A percentile compares a stretch with the other conserved stretches of the same genome.
These are phyloP conservation scores for Pachyramphus minor DNA, from an alignment of 2,113 vertebrate species.

Conservation along the genomic window DNA sequence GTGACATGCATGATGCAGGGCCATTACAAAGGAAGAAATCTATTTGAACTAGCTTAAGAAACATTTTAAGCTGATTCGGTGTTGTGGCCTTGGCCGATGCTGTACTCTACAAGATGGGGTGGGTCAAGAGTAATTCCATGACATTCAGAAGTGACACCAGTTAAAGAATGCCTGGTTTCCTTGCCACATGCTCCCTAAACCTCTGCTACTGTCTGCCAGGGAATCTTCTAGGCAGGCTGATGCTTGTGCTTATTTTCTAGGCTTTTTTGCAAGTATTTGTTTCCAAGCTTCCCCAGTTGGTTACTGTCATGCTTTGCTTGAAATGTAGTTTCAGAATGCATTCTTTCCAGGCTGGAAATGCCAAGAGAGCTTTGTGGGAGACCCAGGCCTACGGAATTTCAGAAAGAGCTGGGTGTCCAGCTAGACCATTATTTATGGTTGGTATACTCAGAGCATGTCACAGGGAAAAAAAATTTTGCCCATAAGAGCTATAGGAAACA, in stretches of 20 bases:
- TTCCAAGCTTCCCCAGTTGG: background rate
- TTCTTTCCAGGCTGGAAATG: background rate
- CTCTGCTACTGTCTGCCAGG: background rate
- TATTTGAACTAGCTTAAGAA: background rate
- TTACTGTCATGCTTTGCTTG: background rate
- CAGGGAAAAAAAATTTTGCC: background rate
- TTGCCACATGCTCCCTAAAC: background rate
- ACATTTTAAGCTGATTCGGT: background rate
- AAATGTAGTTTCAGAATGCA: background rate
- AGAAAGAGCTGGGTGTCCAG: background rate
- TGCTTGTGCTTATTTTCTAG: background rate
- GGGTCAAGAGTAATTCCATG: background rate
- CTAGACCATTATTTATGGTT: background rate
- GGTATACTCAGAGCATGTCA: background rate
- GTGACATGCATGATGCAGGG: background rate
- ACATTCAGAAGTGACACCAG: background rate
- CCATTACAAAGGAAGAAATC: background rate
- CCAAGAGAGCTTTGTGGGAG: background rate
- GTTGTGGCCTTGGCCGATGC: background rate
- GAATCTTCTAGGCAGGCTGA: background rate
- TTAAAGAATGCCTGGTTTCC: background rate
- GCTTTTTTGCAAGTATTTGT: background rate
- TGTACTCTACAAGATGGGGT: background rate
- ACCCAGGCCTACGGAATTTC: background rate
- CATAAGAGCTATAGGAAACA: background rate